Base-by-base conservation (phyloP, 1,140 invertebrate species). In the Drosophila ironensis region DNA sequence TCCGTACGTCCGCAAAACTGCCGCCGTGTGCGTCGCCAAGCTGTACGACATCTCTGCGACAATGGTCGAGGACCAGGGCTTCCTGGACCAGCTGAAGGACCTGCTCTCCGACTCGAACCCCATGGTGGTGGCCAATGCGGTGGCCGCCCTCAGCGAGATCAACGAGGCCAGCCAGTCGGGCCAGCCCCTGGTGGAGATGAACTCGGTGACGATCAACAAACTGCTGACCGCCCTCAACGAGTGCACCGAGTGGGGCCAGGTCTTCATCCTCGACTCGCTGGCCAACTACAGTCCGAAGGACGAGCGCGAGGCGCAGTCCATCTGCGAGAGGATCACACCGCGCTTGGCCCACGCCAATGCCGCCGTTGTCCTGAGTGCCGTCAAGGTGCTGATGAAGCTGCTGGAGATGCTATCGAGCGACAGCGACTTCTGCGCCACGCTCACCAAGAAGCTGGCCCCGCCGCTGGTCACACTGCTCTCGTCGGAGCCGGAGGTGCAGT, bases 61-160 rank as follows among this genome's bases (percentile, higher is more conserved):
- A 72, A 94, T 99, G 89, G 99, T 90, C 17, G 89, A 90, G 52
- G 89, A 90, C 80, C 96, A 99, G 93, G 99, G 98, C 8, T 99
- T 99, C 90, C 92, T 99, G 28, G 98, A 99, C 91, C 96, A 98
- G 75, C 91, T 99, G 8, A 98, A 98, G 90, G 98, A 99, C 91
- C 91, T 99, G 25, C 91, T 99, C 5, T 99, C 97, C 16, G 99
- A 99, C 91, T 99, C 98, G 0, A 99, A 99, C 92, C 99, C 99
- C n/a, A 99, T 99, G 99, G 98, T 99, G 17, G 98, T 99, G 11
- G 98, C 99, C 9, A 99, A 99, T 92, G 98, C 99, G 3, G 99
- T 99, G 0, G 99, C 98, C 22, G 98, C 99, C 3, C 92, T 99
- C 2, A 98, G 98, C 1, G 99, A 99, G 91, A 99, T 99, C 73